phyloP scores from a whole-genome alignment of 2,888 invertebrate species.

The Aethes cnicana region DNA sequence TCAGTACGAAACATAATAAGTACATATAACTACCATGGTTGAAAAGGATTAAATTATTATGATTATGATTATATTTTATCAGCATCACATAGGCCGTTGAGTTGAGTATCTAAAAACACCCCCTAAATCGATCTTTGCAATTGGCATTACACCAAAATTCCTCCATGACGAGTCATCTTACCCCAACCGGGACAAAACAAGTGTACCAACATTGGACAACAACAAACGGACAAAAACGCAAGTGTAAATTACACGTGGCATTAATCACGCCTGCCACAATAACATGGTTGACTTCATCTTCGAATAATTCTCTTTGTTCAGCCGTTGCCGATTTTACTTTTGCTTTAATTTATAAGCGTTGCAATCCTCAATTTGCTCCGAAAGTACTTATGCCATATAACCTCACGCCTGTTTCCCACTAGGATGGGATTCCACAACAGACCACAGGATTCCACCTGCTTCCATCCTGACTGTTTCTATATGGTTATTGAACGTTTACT shows the following conservation, averaged over 20 bases:
- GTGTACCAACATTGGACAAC: conserved; percentile 11
- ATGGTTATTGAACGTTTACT: too few species aligned
- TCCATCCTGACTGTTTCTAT: too few species aligned
- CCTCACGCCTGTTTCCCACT: too few species aligned
- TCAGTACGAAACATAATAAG: too few species aligned
- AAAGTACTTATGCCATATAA: neutral
- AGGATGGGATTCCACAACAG: too few species aligned
- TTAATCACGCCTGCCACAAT: conserved; percentile 76
- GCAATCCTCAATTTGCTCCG: neutral
- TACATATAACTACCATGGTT: too few species aligned
- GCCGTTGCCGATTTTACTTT: conserved; percentile 59
- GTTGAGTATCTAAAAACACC: too few species aligned
- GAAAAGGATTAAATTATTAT: too few species aligned
- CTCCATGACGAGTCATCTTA: conserved; percentile 11
- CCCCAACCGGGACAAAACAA: conserved; percentile 24
- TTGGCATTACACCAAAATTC: conserved; percentile 6
- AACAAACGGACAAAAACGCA: conserved; percentile 56
- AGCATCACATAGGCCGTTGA: too few species aligned
- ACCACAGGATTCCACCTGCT: too few species aligned
- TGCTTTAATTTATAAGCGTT: conserved; percentile 45
- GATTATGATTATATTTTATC: too few species aligned
- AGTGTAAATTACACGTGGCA: conserved; percentile 75
- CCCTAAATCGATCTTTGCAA: neutral
- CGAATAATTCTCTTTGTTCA: conserved; percentile 80
- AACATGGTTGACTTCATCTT: conserved; percentile 81